Percentiles rank a stretch among this genome's conserved stretches.
phyloP scores from a whole-genome alignment of 1,140 invertebrate genomes.

The Littorina saxatilis region DNA sequence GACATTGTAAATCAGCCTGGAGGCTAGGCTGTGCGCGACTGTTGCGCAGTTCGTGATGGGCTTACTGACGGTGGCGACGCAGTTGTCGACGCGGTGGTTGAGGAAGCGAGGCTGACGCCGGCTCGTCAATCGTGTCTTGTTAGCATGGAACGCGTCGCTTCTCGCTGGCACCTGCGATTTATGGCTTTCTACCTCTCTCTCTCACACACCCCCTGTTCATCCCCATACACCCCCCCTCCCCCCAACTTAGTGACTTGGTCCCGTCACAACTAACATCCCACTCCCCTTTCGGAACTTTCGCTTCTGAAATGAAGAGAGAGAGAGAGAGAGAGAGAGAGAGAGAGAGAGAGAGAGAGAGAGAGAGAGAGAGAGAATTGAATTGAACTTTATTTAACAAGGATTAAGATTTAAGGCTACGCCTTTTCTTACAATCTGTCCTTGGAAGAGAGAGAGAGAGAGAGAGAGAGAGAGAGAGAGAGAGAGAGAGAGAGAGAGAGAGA shows the following conservation, averaged over 20 bases:
- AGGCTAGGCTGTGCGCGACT: too few species aligned
- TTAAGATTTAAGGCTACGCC: too few species aligned
- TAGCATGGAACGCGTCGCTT: constrained; percentile 13
- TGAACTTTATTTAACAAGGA: too few species aligned
- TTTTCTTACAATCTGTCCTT: too few species aligned
- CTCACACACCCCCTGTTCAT: too few species aligned
- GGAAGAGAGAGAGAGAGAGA: neutral
- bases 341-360: neutral
- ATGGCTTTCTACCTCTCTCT: neutral
- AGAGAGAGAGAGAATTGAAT: too few species aligned
- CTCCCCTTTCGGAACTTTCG: neutral
- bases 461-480: neutral
- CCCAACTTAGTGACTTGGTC: neutral
- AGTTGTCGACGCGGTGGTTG: too few species aligned
- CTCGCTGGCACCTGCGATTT: constrained; percentile 10
- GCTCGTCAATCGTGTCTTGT: constrained; percentile 21
- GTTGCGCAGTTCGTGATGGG: too few species aligned
- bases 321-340: neutral
- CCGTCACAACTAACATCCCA: neutral
- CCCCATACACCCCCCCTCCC: neutral
- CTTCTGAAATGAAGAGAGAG: neutral
- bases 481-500: neutral
- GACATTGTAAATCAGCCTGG: neutral
- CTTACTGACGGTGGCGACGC: too few species aligned
- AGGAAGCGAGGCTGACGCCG: neutral